phyloP scores from a whole-genome alignment of 2,113 vertebrate genomes.

The Zosterops pallidus region DNA sequence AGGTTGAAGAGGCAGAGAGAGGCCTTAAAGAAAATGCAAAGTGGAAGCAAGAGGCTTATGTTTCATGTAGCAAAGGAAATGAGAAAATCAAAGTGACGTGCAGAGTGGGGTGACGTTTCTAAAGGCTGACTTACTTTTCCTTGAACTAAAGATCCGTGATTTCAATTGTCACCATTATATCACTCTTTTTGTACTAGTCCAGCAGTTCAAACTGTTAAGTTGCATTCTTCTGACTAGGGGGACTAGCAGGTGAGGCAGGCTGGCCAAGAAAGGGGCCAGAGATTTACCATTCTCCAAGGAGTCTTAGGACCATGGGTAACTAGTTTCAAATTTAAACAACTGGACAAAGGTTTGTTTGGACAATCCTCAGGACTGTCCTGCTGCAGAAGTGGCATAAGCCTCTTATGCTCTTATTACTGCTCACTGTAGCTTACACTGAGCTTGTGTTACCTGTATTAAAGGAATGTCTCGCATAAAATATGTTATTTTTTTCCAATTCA shows the following conservation, averaged over 20 bases:
- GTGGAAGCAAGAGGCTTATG: background rate
- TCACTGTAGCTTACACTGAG: background rate
- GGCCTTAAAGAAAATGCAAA: background rate
- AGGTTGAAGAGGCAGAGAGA: background rate
- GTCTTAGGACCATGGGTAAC: background rate
- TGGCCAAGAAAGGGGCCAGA: background rate
- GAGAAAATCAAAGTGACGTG: background rate
- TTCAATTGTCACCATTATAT: background rate
- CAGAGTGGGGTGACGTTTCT: background rate
- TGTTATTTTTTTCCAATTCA: background rate
- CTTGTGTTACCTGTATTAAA: background rate
- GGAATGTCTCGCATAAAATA: background rate
- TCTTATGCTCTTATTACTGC: background rate
- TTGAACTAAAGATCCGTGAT: background rate
- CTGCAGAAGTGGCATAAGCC: background rate
- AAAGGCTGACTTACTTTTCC: background rate
- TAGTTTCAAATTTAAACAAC: background rate
- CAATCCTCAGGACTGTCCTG: background rate
- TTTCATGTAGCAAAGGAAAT: background rate
- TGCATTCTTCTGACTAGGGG: background rate
- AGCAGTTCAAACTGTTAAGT: background rate
- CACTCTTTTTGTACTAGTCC: background rate
- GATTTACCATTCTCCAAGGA: background rate
- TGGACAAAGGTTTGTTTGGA: background rate
- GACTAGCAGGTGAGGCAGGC: background rate